Base-by-base conservation (phyloP, 2,113 vertebrate species). In the Thamnophis sirtalis region DNA sequence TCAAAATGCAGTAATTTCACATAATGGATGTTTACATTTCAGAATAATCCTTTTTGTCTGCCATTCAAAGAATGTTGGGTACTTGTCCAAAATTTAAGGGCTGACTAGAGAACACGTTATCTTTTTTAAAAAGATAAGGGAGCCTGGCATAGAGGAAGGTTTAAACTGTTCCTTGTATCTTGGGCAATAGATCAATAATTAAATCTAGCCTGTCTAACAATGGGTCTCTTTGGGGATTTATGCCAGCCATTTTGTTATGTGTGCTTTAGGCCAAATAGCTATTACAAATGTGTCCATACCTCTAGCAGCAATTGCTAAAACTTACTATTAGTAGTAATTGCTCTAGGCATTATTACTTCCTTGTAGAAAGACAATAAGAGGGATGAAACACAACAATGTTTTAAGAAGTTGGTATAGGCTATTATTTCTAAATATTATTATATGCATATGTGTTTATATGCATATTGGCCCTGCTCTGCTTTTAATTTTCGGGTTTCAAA, bases 161-260 rank as follows among this genome's bases (percentile, higher is more conserved):
- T 24, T 24, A 58, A 88, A 88, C 19, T 87, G 55, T 85, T 85
- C 24, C 58, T 43, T 89, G 1, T 0, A 63, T 33, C 63, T 84
- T 63, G 5, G 92, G 84, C 24, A 93, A 92, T 91, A n/a, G 24
- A 86, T 48, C 48, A 86, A 17, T n/a, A 50, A 10, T 80, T 33
- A 90, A 51, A 33, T 89, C 53, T 92, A 19, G 90, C 51, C 84
- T 73, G 9, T 51, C 90, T 94, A 49, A 92, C 89, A 90, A n/a
- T 51, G 58, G 21, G 87, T 49, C 28, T 53, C 9, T 84, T 24
- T 80, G 38, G 15, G 13, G 60, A 88, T 88, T 92, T 55, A 5
- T 80, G 38, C 86, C 51, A 56, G 2, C 49, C 26, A 55, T 60
- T 53, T 17, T 80, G 63, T 43, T 80, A 53, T n/a, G 26, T 54